Evolutionary conservation across 2,797 vertebrate genomes (phyloP).

Genomic region (Tokudaia muenninki): DNA sequence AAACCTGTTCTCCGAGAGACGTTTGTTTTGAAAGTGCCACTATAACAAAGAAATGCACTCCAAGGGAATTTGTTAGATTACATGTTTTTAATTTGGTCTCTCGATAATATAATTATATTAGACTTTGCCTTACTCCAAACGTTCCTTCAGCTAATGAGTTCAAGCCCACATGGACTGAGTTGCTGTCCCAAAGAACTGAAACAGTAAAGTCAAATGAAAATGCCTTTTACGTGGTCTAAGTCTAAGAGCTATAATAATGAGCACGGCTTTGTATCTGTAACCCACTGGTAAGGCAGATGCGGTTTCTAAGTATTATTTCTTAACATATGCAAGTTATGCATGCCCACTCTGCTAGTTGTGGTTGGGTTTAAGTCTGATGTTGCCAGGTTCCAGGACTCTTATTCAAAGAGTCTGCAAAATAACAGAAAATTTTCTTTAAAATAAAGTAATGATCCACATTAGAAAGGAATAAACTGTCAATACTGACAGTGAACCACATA

Average conservation of each 20-base stretch:
- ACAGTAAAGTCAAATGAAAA: conserved; percentile 17
- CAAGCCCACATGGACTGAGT: not conserved
- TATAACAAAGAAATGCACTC: conserved; percentile 32
- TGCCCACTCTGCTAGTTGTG: not conserved
- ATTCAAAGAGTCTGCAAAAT: not conserved
- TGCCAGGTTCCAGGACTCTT: not conserved
- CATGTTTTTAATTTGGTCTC: conserved; percentile 42
- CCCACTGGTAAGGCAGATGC: not conserved
- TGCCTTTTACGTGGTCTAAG: conserved; percentile 1
- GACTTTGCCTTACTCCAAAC: conserved; percentile 4
- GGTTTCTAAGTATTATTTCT: conserved; percentile 9
- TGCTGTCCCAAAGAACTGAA: conserved; percentile 44
- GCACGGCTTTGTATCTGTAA: not conserved
- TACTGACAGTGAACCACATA: not conserved
- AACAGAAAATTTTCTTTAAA: not conserved
- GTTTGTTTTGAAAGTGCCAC: conserved; percentile 28
- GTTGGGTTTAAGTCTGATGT: not conserved
- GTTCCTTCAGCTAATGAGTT: conserved; percentile 30
- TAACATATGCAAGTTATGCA: not conserved
- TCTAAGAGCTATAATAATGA: conserved; percentile 6
- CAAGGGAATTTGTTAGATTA: not conserved
- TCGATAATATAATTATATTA: conserved; percentile 27
- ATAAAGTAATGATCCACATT: not conserved
- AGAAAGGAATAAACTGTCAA: not conserved
- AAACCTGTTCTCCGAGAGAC: conserved; percentile 27